Base-by-base conservation (phyloP, 1,140 invertebrate species). In the Lasioglossum albipes region DNA sequence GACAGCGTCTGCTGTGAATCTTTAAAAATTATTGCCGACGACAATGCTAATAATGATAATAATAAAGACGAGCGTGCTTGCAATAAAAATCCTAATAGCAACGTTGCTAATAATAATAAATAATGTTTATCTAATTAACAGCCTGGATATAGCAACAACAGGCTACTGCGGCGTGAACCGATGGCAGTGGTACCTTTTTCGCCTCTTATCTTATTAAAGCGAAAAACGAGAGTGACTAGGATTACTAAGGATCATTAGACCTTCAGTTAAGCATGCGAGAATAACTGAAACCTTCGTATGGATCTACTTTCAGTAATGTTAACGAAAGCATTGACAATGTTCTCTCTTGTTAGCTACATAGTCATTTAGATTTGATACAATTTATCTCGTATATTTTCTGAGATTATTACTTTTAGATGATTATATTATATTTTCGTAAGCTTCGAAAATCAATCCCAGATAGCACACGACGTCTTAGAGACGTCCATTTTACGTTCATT, bases 141-240 rank as follows among this genome's bases (percentile, higher is more conserved):
- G 73, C 73, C 81, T 84, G 70, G 57, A 86, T 79, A 66, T 72
- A 88, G 69, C 79, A 83, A 75, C 70, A 74, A 79, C 62, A 59
- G 59, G 70, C 54, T 76, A 66, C 75, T 67, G 76, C 66, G 31
- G 73, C 45, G 66, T 86, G 66, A 75, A 84, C 83, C 54, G 31
- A 79, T 87, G 84, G 86, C 86, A 87, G 74, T 87, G 84, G 82
- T 69, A 77, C 45, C 70, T 20, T 77, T 52, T 68, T 73, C 69
- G 59, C 78, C 68, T 67, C 9, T 83, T 69, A 69, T 67, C 45
- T 71, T 78, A 87, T 27, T 45, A 62, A 84, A 73, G 59, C 75
- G 65, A 61, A 79, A 81, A 75, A 86, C 13, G 67, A 76, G 18
- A 57, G 65, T 86, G 86, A 88, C 85, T 87, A 88, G 85, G 85